A percentile compares a stretch with the other conserved stretches of the same genome.
Evolutionary conservation across 2,113 vertebrate species (phyloP).

Genomic region (Leucopsar rothschildi): DNA sequence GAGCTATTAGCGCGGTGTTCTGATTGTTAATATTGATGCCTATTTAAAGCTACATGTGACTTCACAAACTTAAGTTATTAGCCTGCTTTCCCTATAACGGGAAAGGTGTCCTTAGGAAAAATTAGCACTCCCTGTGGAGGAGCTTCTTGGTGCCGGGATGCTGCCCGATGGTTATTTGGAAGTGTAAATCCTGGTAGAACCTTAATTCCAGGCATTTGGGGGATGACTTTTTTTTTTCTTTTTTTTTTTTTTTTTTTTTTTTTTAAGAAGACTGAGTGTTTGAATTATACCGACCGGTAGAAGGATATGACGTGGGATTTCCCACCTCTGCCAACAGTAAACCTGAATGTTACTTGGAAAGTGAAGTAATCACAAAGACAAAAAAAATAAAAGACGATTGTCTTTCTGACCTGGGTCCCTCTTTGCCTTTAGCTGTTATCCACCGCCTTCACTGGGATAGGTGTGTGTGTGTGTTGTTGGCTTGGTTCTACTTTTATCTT

Average conservation of each 20-base stretch:
- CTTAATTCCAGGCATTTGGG: rapidly evolving
- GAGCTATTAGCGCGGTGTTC: background rate
- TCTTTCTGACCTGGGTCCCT: background rate
- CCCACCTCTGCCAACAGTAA: rapidly evolving
- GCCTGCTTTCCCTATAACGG: background rate
- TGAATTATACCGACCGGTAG: rapidly evolving
- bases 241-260: rapidly evolving
- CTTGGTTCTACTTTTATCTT: background rate
- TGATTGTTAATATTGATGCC: background rate
- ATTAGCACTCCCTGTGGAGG: rapidly evolving
- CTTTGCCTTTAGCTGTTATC: background rate
- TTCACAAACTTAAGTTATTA: background rate
- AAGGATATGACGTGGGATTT: background rate
- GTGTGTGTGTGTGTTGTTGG: no score
- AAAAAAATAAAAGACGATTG: background rate
- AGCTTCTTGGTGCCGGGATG: rapidly evolving
- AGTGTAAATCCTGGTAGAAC: rapidly evolving
- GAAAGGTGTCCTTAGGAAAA: background rate
- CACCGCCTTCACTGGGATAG: background rate
- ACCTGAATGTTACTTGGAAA: background rate
- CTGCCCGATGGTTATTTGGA: rapidly evolving
- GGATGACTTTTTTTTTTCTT: rapidly evolving
- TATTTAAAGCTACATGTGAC: background rate
- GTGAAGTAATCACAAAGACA: background rate
- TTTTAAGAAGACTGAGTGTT: rapidly evolving